These are phyloP conservation scores for Pomacea maculata DNA, from an alignment of 1,140 invertebrate genomes.

Conservation along the genomic window DNA sequence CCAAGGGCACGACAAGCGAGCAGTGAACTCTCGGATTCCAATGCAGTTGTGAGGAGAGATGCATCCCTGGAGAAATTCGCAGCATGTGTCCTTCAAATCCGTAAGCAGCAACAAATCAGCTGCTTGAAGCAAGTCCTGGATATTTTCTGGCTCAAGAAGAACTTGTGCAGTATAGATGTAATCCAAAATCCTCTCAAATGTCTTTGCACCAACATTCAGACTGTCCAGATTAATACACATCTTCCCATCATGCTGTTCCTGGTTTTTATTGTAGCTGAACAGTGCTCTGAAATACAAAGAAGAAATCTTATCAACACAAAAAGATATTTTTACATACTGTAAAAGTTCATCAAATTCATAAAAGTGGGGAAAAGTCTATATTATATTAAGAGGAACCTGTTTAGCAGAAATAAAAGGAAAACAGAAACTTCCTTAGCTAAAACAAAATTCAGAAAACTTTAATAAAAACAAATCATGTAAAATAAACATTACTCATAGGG, in stretches of 20 bases:
- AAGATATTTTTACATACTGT: too few relatives aligned
- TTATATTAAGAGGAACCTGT: too few relatives aligned
- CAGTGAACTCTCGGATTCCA: conserved; percentile 54
- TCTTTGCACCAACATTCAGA: conserved; percentile 37
- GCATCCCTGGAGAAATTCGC: conserved; percentile 57
- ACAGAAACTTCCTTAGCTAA: too few relatives aligned
- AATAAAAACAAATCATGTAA: too few relatives aligned
- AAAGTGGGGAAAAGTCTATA: neutral
- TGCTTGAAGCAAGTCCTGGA: conserved; percentile 58
- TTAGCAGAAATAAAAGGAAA: too few relatives aligned
- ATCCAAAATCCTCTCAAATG: conserved; percentile 53
- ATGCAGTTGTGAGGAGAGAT: conserved; percentile 54
- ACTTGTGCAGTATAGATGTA: conserved; percentile 59
- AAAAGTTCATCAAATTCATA: neutral
- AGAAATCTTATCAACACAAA: neutral
- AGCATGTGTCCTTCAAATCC: conserved; percentile 56
- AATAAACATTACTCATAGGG: too few relatives aligned
- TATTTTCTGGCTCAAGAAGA: conserved; percentile 50
- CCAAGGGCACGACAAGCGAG: conserved; percentile 51
- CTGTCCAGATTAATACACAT: conserved; percentile 31
- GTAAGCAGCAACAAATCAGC: conserved; percentile 52
- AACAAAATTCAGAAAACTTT: too few relatives aligned
- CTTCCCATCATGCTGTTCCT: conserved; percentile 13
- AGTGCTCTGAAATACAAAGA: conserved; percentile 33
- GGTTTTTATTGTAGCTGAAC: conserved; percentile 41